Percentiles rank a stretch among this genome's conserved stretches.
Conservation (phyloP, 2,113 vertebrate genomes). For the Alexandromys fortis region DNA sequence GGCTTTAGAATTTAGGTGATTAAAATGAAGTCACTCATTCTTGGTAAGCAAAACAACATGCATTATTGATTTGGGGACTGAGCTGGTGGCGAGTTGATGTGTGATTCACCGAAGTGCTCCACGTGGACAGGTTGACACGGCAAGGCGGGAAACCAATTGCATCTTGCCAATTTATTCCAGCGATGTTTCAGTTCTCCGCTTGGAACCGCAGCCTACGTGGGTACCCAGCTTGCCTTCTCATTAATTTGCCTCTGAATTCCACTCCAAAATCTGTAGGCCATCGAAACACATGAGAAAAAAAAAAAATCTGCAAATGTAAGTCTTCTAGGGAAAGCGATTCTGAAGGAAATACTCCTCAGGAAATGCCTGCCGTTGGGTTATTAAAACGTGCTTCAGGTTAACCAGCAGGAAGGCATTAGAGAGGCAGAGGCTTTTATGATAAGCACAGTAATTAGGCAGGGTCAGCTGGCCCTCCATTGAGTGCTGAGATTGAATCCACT, state of each 20-base stretch:
- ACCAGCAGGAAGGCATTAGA: conserved; percentile 36
- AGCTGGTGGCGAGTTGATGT: not conserved
- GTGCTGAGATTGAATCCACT: not conserved
- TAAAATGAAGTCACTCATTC: conserved; percentile 51
- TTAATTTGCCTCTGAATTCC: conserved; percentile 70
- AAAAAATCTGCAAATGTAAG: conserved; percentile 42
- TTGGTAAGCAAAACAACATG: conserved; percentile 62
- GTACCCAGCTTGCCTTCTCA: conserved; percentile 51
- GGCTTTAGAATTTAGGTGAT: conserved; percentile 47
- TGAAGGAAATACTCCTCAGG: conserved; percentile 53
- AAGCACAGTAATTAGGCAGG: conserved; percentile 1
- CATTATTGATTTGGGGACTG: conserved; percentile 64
- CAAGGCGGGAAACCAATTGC: conserved; percentile 48
- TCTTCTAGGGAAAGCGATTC: conserved; percentile 48
- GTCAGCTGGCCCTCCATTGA: not conserved
- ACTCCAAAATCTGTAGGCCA: conserved; percentile 50
- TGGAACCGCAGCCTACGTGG: not conserved
- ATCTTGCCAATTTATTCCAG: conserved; percentile 64
- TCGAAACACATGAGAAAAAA: conserved; percentile 49
- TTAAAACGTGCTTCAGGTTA: conserved; percentile 45
- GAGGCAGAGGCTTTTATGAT: not conserved
- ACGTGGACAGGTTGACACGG: conserved; percentile 49
- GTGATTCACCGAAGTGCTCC: conserved; percentile 29
- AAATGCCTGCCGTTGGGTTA: conserved; percentile 39
- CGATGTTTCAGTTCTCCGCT: conserved; percentile 43